A percentile compares a stretch with the other conserved stretches of the same genome.
Evolutionary conservation across 2,797 vertebrate genomes (phyloP).

Genomic region (Cossypha dichroa): DNA sequence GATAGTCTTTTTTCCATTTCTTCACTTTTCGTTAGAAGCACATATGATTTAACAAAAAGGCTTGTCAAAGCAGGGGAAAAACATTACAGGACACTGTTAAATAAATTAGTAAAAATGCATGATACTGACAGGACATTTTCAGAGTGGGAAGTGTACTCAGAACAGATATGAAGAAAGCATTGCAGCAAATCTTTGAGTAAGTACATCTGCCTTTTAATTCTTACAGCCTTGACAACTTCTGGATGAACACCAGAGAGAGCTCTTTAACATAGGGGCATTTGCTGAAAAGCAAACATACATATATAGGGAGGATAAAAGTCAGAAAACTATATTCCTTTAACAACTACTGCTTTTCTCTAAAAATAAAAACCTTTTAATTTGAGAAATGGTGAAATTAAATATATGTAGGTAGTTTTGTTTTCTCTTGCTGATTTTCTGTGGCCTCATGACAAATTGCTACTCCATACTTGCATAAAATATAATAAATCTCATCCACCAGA

Average conservation of each 20-base stretch:
- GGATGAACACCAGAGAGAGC: not conserved
- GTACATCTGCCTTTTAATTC: not conserved
- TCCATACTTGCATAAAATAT: not conserved
- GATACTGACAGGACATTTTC: not conserved
- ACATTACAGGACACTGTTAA: not conserved
- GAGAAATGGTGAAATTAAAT: not conserved
- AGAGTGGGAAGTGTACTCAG: not conserved
- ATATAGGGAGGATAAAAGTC: not conserved
- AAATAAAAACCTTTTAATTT: not conserved
- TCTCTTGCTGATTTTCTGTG: not conserved
- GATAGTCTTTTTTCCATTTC: rapidly evolving
- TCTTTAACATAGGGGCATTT: not conserved
- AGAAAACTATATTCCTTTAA: not conserved
- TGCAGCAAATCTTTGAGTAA: not conserved
- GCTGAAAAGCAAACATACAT: not conserved
- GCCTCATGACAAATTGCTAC: not conserved
- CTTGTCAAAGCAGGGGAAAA: not conserved
- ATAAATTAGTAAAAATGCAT: not conserved
- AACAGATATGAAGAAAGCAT: not conserved
- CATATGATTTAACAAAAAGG: not conserved
- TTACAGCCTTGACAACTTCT: not conserved
- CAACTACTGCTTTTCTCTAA: not conserved
- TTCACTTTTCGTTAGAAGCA: not conserved
- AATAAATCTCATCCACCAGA: not conserved
- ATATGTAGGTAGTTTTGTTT: not conserved